These are phyloP conservation scores for Osmerus mordax DNA, from an alignment of 2,113 vertebrate genomes.

Conservation along the genomic window DNA sequence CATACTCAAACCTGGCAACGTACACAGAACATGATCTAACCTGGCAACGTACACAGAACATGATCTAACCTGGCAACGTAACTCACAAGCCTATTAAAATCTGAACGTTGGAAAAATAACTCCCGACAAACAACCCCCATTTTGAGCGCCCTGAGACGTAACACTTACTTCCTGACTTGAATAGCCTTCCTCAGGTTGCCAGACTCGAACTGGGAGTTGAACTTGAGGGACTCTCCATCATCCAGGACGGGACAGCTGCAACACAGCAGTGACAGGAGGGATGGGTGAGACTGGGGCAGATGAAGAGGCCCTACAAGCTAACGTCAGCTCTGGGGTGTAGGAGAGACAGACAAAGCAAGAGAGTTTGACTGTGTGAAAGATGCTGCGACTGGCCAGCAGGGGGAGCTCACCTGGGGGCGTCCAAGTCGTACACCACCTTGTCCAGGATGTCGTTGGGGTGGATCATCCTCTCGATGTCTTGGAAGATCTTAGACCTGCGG, in stretches of 20 bases:
- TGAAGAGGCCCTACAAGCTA: neutral
- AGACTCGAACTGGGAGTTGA: slow-evolving; percentile 98
- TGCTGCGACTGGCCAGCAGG: neutral
- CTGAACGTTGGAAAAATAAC: no score
- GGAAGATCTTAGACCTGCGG: slow-evolving; percentile 91
- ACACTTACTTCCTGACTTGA: slow-evolving; percentile 93
- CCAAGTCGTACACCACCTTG: slow-evolving; percentile 93
- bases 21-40: slow-evolving; percentile 2
- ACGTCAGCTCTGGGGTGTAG: neutral
- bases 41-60: neutral
- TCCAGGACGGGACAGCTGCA: slow-evolving; percentile 79
- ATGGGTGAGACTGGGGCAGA: neutral
- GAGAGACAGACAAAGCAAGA: no score
- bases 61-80: no score
- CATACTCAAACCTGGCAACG: slow-evolving; percentile 86
- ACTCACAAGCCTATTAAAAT: no score
- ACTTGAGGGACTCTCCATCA: slow-evolving; percentile 86
- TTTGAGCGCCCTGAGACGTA: neutral
- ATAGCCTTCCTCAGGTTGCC: slow-evolving; percentile 96
- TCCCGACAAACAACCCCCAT: neutral
- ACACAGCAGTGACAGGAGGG: slow-evolving; percentile 6
- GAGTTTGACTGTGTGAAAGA: neutral
- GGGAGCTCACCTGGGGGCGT: slow-evolving; percentile 81
- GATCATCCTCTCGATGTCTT: slow-evolving; percentile 97
- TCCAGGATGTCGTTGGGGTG: slow-evolving; percentile 94